Evolutionary conservation across 2,113 vertebrate species (phyloP), one percentile per base, ranked within the genome.

Genomic region (Pontoporia blainvillei): DNA sequence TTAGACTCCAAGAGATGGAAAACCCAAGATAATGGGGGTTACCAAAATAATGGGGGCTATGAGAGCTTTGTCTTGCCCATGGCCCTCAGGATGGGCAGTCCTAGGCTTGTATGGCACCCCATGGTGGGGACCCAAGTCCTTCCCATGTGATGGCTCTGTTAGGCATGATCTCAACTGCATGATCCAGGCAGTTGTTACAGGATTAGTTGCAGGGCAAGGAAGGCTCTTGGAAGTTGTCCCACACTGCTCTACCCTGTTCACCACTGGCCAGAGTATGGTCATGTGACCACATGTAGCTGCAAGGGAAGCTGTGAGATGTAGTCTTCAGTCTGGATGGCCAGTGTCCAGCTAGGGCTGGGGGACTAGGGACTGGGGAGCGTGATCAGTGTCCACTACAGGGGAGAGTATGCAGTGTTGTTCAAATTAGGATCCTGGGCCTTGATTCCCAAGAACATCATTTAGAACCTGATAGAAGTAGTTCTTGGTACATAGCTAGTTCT

Each of bases 1-100:
- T 87, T 76, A 52, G 64, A 17, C 61, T 57, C 85, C 31, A 29
- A 82, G 73, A 92, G 39, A n/a, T 34, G 67, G n/a, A 90, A 95
- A 87, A 62, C 31, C 57, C 36, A 72, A 57, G 64, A 20, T 54
- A 59, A 57, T 8, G 5, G 79, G 23, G 46, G 41, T 71, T 86
- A 54, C 59, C n/a, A 59, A 59, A 85, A 46, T 85, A 34, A 21
- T 27, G 61, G 36, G 72, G 9, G 10, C 17, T 61, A 23, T 41
- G 39, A 49, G 79, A 39, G n/a, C 31, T 31, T 44, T 39, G 36
- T 73, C 41, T 44, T 64, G 25, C 34, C 72, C 1, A 0, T 29
- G 36, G 15, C 21, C 57, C 27, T 69, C 15, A 7, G 66, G 11
- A 21, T 41, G 31, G 54, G 69, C 3, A 27, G 44, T 34, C 57